Conservation (phyloP, 2,797 vertebrate genomes). For the Chromis chromis region DNA sequence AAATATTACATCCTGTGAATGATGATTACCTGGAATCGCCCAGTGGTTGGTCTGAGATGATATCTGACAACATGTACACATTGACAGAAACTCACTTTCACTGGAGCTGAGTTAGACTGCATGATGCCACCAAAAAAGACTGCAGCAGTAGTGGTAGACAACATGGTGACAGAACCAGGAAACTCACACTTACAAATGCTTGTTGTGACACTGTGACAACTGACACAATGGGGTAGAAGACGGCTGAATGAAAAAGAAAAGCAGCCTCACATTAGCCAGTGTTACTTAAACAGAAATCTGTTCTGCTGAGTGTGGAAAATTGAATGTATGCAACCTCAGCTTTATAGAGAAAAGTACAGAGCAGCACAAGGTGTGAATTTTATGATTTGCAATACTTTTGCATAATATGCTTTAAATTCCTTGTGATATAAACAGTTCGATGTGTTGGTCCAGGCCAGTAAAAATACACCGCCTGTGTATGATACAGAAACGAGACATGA, state of each 20-base stretch:
- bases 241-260: background rate
- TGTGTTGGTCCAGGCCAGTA: too few relatives aligned
- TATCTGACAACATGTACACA: constrained; percentile 26
- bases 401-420: too few relatives aligned
- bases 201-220: background rate
- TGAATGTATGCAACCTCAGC: background rate
- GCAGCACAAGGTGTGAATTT: background rate
- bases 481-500: too few relatives aligned
- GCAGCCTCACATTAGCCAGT: background rate
- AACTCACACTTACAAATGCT: background rate
- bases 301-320: background rate
- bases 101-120: background rate
- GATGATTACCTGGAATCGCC: constrained; percentile 13
- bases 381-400: too few relatives aligned
- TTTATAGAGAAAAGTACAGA: background rate
- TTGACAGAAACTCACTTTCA: constrained; percentile 32
- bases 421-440: too few relatives aligned
- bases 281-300: background rate
- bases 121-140: constrained; percentile 3
- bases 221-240: background rate
- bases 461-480: too few relatives aligned
- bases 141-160: background rate
- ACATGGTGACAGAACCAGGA: background rate
- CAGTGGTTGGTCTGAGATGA: background rate
- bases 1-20: constrained; percentile 1